These are phyloP conservation scores for Trichechus manatus DNA, from an alignment of 2,113 vertebrate genomes.

Conservation along the genomic window DNA sequence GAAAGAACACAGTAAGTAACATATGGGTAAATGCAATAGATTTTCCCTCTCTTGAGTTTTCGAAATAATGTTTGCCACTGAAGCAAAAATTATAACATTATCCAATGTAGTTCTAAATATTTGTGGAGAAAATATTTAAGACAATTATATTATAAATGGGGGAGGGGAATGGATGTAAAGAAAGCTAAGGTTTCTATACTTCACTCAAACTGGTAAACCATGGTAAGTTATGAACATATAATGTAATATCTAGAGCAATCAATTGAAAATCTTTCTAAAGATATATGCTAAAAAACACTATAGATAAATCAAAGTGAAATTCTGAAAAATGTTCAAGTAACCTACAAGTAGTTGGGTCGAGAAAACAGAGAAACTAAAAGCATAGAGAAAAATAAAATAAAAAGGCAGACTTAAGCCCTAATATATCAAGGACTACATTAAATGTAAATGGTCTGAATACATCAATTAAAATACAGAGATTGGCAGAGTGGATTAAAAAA, in stretches of 20 bases:
- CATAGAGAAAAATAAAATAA: not conserved
- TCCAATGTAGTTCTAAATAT: not conserved
- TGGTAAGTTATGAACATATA: not conserved
- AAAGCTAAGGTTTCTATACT: not conserved
- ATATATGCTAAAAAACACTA: not conserved
- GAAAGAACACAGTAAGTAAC: not conserved
- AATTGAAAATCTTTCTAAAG: not conserved
- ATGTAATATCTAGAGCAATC: not conserved
- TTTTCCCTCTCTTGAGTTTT: not conserved
- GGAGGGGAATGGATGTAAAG: not conserved
- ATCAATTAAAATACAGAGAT: too few relatives aligned
- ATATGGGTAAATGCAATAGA: not conserved
- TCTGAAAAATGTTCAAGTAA: not conserved
- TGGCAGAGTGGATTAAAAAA: too few relatives aligned
- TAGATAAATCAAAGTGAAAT: not conserved
- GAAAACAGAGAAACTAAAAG: too few relatives aligned
- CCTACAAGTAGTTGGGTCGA: not conserved
- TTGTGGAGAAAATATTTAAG: not conserved
- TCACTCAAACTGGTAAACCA: not conserved
- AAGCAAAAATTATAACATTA: not conserved
- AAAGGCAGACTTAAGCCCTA: not conserved
- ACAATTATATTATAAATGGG: not conserved
- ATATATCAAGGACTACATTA: not conserved
- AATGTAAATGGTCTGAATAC: not conserved
- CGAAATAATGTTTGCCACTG: not conserved